phyloP scores from a whole-genome alignment of 2,888 invertebrate genomes.

The Hyposoter didymator region DNA sequence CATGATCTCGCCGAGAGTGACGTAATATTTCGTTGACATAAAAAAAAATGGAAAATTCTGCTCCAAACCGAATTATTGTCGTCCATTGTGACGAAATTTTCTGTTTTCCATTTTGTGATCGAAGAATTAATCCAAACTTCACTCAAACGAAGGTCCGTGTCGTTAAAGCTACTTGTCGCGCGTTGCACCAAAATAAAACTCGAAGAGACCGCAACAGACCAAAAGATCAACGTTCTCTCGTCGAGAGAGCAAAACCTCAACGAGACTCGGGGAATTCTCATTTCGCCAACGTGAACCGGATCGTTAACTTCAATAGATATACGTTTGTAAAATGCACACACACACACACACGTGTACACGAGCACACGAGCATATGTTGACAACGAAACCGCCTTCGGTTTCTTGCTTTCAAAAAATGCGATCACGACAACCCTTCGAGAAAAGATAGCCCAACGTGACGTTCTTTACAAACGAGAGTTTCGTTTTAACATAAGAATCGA shows the following conservation, averaged over 20 bases:
- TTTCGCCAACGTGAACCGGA: constrained; percentile 15
- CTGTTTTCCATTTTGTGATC: not conserved
- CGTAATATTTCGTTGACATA: not conserved
- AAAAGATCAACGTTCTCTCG: constrained; percentile 42
- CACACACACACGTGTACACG: not conserved
- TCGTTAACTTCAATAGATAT: constrained; percentile 28
- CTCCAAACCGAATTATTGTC: not conserved
- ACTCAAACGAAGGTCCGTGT: not conserved
- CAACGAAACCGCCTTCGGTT: constrained; percentile 18
- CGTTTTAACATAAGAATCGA: not conserved
- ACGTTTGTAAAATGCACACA: not conserved
- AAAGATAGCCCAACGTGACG: not conserved
- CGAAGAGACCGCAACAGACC: constrained; percentile 14
- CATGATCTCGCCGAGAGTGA: too few species aligned
- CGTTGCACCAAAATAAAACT: constrained; percentile 9
- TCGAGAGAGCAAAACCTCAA: constrained; percentile 26
- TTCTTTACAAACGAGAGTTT: not conserved
- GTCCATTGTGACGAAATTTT: not conserved
- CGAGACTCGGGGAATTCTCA: constrained; percentile 36
- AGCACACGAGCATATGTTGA: not conserved
- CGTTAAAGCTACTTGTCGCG: not conserved
- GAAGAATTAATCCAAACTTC: not conserved
- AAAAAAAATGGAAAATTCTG: not conserved
- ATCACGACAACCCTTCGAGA: not conserved
- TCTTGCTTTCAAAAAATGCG: constrained; percentile 16